Evolutionary conservation across 2,113 vertebrate genomes (phyloP).

Genomic region (Emydura subglobosa): DNA sequence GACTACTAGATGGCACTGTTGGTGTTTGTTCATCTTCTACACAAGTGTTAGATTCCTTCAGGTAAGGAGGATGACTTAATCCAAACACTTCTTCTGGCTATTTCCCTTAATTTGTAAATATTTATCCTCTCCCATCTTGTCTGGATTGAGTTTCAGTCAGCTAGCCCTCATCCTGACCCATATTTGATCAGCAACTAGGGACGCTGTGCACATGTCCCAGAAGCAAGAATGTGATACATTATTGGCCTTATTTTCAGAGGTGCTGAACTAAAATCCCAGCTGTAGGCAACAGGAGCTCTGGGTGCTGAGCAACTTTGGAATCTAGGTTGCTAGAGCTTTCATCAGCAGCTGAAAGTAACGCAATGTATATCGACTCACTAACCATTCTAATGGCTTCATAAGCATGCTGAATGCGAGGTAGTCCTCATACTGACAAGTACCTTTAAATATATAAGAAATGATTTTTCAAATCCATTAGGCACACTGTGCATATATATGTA

Average conservation of each 20-base stretch:
- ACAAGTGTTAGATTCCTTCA: background rate
- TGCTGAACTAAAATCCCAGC: background rate
- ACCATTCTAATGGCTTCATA: background rate
- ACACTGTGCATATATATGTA: background rate
- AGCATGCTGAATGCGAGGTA: background rate
- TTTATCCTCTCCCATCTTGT: background rate
- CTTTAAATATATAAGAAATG: background rate
- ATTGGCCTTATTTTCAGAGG: background rate
- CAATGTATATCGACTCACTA: background rate
- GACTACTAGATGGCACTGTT: background rate
- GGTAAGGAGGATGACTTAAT: background rate
- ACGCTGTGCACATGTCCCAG: background rate
- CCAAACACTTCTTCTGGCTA: background rate
- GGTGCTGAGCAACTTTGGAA: background rate
- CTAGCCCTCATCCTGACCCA: background rate
- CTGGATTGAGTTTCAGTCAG: background rate
- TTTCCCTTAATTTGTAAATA: background rate
- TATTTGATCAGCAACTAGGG: background rate
- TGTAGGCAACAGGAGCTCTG: background rate
- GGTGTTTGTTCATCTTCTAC: background rate
- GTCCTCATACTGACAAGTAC: background rate
- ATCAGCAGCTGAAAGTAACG: background rate
- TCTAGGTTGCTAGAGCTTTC: background rate
- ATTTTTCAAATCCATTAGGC: background rate
- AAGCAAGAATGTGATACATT: background rate